Conservation (phyloP, 2,113 vertebrate genomes). For the Bambusicola thoracicus region DNA sequence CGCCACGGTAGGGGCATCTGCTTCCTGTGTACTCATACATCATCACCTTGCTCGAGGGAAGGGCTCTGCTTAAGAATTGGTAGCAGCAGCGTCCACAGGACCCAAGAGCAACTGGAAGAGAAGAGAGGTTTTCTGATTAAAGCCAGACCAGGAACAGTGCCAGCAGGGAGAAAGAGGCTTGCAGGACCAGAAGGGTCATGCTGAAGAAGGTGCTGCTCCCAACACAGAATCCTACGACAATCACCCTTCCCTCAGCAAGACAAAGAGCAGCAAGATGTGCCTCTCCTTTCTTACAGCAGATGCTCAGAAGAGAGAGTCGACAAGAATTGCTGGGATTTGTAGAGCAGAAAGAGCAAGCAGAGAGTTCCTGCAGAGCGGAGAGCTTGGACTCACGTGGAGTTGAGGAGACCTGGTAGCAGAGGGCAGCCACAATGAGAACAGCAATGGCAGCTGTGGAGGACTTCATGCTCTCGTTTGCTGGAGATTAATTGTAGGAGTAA, state of each 20-base stretch:
- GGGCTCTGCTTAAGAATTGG: accelerated
- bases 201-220: not conserved
- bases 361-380: not conserved
- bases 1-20: not conserved
- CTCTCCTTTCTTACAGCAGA: not conserved
- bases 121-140: not conserved
- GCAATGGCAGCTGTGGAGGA: not conserved
- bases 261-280: not conserved
- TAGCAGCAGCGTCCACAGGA: not conserved
- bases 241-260: not conserved
- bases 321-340: not conserved
- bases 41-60: accelerated
- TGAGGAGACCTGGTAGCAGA: slow-evolving; percentile 21
- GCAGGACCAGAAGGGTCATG: not conserved
- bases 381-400: not conserved
- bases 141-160: not conserved
- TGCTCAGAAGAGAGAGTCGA: not conserved
- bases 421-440: not conserved
- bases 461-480: slow-evolving; percentile 23
- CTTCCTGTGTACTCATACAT: not conserved
- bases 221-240: not conserved
- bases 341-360: not conserved
- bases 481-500: not conserved
- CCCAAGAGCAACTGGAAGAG: not conserved
- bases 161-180: not conserved